Evolutionary conservation across 2,888 invertebrate species (phyloP).

Genomic region (Bellardia pandia): DNA sequence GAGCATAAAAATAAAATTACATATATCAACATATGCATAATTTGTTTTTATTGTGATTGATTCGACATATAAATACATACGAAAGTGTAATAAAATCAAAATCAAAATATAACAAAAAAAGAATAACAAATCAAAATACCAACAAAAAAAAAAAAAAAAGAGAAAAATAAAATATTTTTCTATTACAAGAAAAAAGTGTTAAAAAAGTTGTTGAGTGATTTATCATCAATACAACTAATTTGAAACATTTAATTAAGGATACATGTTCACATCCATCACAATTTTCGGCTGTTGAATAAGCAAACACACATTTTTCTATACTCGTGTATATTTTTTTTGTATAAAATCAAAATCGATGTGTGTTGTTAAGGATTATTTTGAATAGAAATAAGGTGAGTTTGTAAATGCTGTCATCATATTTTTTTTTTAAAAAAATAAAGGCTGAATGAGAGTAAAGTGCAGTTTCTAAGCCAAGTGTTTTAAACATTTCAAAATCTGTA

Average conservation of each 20-base stretch:
- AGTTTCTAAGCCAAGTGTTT: no score
- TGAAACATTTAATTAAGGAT: conserved; percentile 1
- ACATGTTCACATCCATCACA: not conserved
- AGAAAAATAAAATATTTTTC: not conserved
- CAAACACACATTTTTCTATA: no score
- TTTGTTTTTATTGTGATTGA: conserved; percentile 50
- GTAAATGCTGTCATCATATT: no score
- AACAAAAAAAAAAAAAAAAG: conserved; percentile 3
- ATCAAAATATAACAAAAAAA: not conserved
- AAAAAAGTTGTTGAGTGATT: conserved; percentile 1
- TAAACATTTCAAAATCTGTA: no score
- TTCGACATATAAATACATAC: not conserved
- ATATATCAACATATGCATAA: not conserved
- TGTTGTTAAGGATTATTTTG: conserved; percentile 34
- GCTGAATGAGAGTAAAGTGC: no score
- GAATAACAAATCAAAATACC: conserved; percentile 40
- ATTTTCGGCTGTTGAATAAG: not conserved
- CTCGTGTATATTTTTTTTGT: no score
- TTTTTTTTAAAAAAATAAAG: no score
- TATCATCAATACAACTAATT: not conserved
- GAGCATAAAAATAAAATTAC: no score
- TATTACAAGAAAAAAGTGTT: not conserved
- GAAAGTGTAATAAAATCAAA: conserved; percentile 34
- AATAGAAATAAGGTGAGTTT: conserved; percentile 23
- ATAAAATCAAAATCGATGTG: not conserved